phyloP scores from a whole-genome alignment of 2,113 vertebrate species.

The Herpailurus yagouaroundi region DNA sequence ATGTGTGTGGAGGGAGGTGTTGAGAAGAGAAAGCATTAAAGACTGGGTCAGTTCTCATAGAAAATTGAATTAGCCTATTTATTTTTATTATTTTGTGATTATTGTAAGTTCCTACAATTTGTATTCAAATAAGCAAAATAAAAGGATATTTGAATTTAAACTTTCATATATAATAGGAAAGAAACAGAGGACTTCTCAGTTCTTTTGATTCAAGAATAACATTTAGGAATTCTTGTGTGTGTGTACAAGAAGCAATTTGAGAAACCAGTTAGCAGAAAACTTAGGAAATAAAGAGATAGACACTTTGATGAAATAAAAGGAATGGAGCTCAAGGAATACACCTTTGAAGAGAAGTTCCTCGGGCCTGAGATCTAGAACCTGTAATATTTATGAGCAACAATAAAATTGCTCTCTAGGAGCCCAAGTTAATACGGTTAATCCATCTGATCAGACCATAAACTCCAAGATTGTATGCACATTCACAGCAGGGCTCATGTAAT shows the following conservation, averaged over 20 bases:
- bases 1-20: neutral
- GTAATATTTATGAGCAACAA: constrained; percentile 19
- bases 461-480: neutral
- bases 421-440: neutral
- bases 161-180: neutral
- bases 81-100: neutral
- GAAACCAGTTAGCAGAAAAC: neutral
- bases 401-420: neutral
- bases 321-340: neutral
- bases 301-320: neutral
- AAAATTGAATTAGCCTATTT: neutral
- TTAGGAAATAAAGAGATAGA: neutral
- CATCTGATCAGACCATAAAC: neutral
- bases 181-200: neutral
- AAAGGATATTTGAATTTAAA: neutral
- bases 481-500: neutral
- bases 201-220: neutral
- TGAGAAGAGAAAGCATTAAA: neutral
- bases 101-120: neutral
- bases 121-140: neutral
- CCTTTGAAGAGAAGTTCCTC: neutral
- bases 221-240: neutral
- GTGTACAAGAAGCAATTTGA: neutral
- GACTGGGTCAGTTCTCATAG: neutral
- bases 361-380: neutral